phyloP scores from a whole-genome alignment of 2,113 vertebrate species.

The Rhinoderma darwinii region DNA sequence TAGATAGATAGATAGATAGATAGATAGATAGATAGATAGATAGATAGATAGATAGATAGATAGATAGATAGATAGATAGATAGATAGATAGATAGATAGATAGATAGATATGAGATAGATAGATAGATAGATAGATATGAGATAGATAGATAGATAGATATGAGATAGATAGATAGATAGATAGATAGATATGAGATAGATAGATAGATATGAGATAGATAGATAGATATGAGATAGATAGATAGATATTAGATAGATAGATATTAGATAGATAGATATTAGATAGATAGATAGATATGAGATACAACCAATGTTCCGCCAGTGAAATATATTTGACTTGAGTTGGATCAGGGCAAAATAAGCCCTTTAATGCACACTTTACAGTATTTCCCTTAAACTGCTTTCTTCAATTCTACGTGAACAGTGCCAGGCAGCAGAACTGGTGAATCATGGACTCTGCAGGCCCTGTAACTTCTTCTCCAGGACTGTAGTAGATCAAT shows the following conservation, averaged over 20 bases:
- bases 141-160: background rate
- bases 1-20: background rate
- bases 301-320: too few species aligned
- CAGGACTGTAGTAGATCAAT: too few species aligned
- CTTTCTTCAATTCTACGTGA: too few species aligned
- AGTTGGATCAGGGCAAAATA: too few species aligned
- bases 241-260: background rate
- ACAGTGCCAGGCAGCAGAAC: too few species aligned
- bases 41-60: background rate
- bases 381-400: too few species aligned
- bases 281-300: background rate
- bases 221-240: background rate
- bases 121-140: background rate
- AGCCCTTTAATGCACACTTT: too few species aligned
- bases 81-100: slow-evolving; percentile 2
- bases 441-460: too few species aligned
- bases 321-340: too few species aligned
- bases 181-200: background rate
- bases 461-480: too few species aligned
- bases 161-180: background rate
- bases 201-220: background rate
- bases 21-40: background rate
- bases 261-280: background rate
- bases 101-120: background rate
- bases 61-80: background rate